Evolutionary conservation across 23 tunicate genomes (phyloP).

Genomic region (Halocynthia aurantium): DNA sequence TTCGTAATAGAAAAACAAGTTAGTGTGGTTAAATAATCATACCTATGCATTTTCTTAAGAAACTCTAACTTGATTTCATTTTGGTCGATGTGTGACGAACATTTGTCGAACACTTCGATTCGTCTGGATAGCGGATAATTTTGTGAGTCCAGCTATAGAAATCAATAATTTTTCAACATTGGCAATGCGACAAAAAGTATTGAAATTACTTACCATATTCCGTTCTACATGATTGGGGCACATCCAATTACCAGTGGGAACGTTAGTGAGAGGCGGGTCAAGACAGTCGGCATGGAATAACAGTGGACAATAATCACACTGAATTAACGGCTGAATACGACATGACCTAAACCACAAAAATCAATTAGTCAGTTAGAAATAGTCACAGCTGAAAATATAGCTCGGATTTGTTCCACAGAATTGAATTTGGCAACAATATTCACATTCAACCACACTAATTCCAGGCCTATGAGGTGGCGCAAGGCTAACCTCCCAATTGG

Average conservation of each 20-base stretch:
- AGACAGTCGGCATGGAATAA: constrained; percentile 85
- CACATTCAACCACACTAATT: too few relatives aligned
- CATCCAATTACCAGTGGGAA: constrained; percentile 92
- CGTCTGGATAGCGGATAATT: constrained; percentile 37
- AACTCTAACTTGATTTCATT: constrained; percentile 53
- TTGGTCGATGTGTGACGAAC: constrained; percentile 28
- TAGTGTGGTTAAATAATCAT: neutral
- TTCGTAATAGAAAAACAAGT: neutral
- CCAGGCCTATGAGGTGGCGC: too few relatives aligned
- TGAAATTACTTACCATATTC: constrained; percentile 28
- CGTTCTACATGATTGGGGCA: constrained; percentile 87
- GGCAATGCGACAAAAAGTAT: neutral
- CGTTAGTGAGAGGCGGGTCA: constrained; percentile 89
- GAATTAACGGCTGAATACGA: constrained; percentile 57
- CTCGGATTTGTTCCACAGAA: too few relatives aligned
- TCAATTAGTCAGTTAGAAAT: neutral
- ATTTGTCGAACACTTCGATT: constrained; percentile 35
- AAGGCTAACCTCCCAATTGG: too few relatives aligned
- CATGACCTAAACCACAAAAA: constrained; percentile 48
- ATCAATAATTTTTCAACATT: neutral
- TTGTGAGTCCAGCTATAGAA: neutral
- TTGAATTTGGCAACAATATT: too few relatives aligned
- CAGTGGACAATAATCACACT: constrained; percentile 84
- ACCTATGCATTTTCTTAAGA: constrained; percentile 69
- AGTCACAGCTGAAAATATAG: neutral